Evolutionary conservation across 2,888 invertebrate genomes (phyloP), one percentile per base, ranked within the genome.

Genomic region (Melipona beecheii): DNA sequence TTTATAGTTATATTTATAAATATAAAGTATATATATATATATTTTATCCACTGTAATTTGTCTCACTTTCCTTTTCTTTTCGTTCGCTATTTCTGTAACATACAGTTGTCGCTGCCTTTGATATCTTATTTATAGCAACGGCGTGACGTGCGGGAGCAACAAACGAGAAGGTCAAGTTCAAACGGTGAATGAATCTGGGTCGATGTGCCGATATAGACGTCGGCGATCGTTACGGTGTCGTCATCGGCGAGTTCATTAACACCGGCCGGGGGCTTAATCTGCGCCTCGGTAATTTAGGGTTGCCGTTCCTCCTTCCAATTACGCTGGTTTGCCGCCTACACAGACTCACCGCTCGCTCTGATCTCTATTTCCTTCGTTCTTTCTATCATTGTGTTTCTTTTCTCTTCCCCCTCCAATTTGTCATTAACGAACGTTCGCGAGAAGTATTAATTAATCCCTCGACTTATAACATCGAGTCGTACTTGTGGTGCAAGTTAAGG

Each of bases 171-270:
- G 84, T 68, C 77, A 84, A 80, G 84, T 84, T 80, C 84, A 74
- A 43, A 13, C 21, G 64, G 58, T 31, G 68, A 77, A 84, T 54
- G 68, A 84, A 84, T 81, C 54, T 81, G 75, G 78, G 81, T 85
- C 72, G 78, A 69, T 62, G 62, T 21, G 72, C 65, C 49, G 50
- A 68, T 85, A 62, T 64, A 76, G 66, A 68, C 54, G 76, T 24
- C 50, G 72, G 43, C 56, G 62, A 71, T 75, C 75, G 36, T 71
- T 36, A 74, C 65, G 54, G 36, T 31, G 60, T 80, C 75, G 72
- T 77, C 64, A 79, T 52, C 54, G 60, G 62, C 75, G 72, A 64
- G 83, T 89, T 87, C 86, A 87, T 89, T 89, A 89, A 86, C 87
- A 89, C 89, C 69, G 27, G 54, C 74, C 31, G 43, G 43, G 43